phyloP scores from a whole-genome alignment of 2,113 vertebrate genomes.

The Loxodonta africana region DNA sequence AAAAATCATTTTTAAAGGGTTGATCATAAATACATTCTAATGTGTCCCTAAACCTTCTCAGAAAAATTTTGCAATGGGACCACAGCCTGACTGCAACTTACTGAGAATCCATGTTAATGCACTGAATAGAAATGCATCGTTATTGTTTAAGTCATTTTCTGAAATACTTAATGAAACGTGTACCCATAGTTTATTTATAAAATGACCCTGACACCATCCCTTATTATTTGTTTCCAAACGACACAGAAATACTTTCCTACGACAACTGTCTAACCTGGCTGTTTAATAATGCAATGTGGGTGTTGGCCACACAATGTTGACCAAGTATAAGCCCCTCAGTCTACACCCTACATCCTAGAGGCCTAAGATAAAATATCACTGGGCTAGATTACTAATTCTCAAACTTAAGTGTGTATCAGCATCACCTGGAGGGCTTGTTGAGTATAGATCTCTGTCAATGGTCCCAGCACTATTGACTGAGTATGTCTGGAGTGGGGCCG shows the following conservation, averaged over 20 bases:
- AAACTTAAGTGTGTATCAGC: too few species aligned
- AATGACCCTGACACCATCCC: not conserved
- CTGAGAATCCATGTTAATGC: not conserved
- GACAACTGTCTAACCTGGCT: not conserved
- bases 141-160: not conserved
- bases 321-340: not conserved
- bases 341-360: not conserved
- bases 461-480: not conserved
- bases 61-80: not conserved
- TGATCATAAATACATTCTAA: conserved; percentile 25
- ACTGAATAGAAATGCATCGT: not conserved
- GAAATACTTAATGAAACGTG: not conserved
- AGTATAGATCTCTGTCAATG: not conserved
- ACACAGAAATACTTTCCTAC: not conserved
- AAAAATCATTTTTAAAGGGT: not conserved
- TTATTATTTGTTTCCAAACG: not conserved
- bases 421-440: not conserved
- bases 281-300: not conserved
- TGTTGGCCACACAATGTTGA: not conserved
- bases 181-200: not conserved
- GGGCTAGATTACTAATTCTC: not conserved
- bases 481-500: not conserved
- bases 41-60: not conserved
- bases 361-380: not conserved
- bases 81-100: not conserved